Evolutionary conservation across 2,113 vertebrate species (phyloP).

Genomic region (Miniopterus natalensis): DNA sequence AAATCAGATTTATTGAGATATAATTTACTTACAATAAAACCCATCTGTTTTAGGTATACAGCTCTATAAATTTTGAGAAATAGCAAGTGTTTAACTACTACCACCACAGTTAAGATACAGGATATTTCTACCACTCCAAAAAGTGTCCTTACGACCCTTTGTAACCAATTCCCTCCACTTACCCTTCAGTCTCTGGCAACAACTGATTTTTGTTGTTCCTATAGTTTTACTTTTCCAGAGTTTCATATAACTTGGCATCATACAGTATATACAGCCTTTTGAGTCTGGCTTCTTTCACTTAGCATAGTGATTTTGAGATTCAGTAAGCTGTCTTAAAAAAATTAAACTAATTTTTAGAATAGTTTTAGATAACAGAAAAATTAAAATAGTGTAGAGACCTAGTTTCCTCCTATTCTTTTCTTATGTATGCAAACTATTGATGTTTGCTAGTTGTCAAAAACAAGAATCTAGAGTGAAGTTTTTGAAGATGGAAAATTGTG

Average conservation of each 20-base stretch:
- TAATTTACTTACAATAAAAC: constrained; percentile 51
- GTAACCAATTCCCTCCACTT: neutral
- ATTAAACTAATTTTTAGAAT: neutral
- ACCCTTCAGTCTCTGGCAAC: neutral
- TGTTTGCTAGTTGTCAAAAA: constrained; percentile 25
- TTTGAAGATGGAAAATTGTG: neutral
- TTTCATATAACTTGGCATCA: neutral
- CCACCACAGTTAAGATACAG: neutral
- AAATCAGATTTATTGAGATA: constrained; percentile 23
- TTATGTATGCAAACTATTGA: neutral
- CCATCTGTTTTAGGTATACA: neutral
- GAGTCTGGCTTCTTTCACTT: constrained; percentile 35
- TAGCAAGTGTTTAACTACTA: neutral
- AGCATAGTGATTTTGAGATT: constrained; percentile 5
- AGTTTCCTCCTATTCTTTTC: neutral
- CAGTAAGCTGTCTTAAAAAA: neutral
- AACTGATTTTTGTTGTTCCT: neutral
- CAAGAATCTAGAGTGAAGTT: constrained; percentile 4
- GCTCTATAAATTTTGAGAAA: constrained; percentile 1
- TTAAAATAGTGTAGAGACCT: neutral
- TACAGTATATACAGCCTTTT: neutral
- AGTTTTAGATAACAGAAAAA: constrained; percentile 15
- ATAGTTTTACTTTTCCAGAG: neutral
- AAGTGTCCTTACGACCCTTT: neutral
- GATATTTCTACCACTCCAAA: neutral